A percentile compares a stretch with the other conserved stretches of the same genome.
Conservation (phyloP, 1,140 invertebrate species). For the Capitella teleta region DNA sequence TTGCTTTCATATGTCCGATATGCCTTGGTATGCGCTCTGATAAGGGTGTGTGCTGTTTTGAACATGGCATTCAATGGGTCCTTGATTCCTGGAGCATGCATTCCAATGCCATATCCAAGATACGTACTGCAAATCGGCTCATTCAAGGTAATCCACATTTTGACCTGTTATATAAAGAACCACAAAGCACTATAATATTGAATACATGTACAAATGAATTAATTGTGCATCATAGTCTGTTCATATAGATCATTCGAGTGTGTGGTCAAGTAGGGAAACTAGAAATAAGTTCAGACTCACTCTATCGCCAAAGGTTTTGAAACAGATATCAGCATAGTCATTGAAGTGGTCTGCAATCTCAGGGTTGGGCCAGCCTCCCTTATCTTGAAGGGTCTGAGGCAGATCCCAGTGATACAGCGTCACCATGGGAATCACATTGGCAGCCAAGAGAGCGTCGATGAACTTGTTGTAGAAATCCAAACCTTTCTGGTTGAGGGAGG, state of each 20-base stretch:
- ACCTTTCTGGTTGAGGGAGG: slow-evolving; percentile 43
- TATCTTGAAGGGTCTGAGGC: slow-evolving; percentile 35
- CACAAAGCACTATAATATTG: too few species aligned
- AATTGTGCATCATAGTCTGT: too few species aligned
- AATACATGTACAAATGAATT: too few species aligned
- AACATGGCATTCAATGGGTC: background rate
- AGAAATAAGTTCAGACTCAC: too few species aligned
- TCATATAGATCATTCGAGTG: too few species aligned
- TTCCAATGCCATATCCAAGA: background rate
- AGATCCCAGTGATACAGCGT: slow-evolving; percentile 48
- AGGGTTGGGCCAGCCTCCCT: slow-evolving; percentile 44
- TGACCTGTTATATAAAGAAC: slow-evolving; percentile 28
- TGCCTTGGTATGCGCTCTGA: background rate
- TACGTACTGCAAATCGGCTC: slow-evolving; percentile 24
- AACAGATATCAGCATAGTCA: slow-evolving; percentile 30
- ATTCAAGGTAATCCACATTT: slow-evolving; percentile 43
- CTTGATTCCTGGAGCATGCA: background rate
- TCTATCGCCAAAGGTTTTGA: slow-evolving; percentile 24
- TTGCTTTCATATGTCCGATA: slow-evolving; percentile 18
- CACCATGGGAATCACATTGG: slow-evolving; percentile 38
- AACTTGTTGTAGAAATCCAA: slow-evolving; percentile 32
- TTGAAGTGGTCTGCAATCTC: slow-evolving; percentile 43
- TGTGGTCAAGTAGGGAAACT: too few species aligned
- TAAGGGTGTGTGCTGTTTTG: background rate
- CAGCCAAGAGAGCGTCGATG: slow-evolving; percentile 18